phyloP scores from a whole-genome alignment of 64 coral and sea anemone genomes.

The Pachyseris speciosa region DNA sequence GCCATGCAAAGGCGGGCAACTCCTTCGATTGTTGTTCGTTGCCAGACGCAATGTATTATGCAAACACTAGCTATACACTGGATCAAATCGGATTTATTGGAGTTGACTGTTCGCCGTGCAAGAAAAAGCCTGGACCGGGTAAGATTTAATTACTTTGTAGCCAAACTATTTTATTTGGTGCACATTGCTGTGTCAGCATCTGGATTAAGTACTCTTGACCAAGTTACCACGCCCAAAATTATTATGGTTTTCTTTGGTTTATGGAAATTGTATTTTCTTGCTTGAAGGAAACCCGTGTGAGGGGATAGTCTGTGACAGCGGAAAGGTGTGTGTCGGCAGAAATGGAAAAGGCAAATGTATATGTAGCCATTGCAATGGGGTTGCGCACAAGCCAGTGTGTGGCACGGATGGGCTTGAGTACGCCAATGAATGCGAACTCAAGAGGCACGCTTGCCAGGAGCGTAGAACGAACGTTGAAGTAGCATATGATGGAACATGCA shows the following conservation, averaged over 20 bases:
- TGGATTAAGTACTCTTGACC: no score
- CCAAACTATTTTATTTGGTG: neutral
- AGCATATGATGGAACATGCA: slow-evolving; percentile 53
- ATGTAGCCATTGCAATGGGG: neutral
- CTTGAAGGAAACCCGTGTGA: neutral
- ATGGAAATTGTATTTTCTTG: neutral
- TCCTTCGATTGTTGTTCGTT: neutral
- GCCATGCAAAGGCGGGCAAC: neutral
- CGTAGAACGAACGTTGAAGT: slow-evolving; percentile 2
- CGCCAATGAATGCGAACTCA: slow-evolving; percentile 29
- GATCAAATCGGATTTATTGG: neutral
- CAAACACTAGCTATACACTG: neutral
- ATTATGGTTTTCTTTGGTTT: neutral
- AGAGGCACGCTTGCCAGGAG: slow-evolving; percentile 25
- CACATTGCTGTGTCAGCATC: no score
- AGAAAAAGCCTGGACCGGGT: neutral
- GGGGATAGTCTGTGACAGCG: neutral
- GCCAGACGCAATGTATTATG: neutral
- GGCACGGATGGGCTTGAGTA: slow-evolving; percentile 31
- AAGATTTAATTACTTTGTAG: neutral
- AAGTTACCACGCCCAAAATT: neutral
- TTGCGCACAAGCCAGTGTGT: neutral
- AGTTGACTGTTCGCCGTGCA: neutral
- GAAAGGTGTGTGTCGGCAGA: neutral
- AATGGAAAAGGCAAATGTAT: slow-evolving; percentile 38